These are phyloP conservation scores for Numida meleagris DNA, from an alignment of 2,113 vertebrate genomes.

Conservation along the genomic window DNA sequence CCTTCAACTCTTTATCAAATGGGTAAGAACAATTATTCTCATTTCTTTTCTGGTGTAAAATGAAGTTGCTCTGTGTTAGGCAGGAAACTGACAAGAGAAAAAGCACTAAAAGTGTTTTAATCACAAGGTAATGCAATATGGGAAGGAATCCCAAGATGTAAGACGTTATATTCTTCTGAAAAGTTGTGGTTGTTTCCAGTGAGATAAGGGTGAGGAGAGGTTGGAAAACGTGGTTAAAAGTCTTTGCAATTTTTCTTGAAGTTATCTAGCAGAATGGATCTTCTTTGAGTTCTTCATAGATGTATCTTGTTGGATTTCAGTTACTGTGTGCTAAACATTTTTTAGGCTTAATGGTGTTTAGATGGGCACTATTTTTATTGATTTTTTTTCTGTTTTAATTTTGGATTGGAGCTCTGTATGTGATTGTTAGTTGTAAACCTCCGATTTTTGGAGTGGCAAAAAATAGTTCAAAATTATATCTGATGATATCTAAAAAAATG, in stretches of 20 bases:
- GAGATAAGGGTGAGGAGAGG: background rate
- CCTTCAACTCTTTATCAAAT: background rate
- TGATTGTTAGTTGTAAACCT: background rate
- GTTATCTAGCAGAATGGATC: background rate
- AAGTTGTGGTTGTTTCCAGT: background rate
- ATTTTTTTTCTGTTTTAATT: background rate
- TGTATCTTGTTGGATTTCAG: background rate
- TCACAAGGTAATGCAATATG: background rate
- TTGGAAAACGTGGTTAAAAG: background rate
- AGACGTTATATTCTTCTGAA: background rate
- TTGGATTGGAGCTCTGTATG: background rate
- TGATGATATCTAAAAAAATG: background rate
- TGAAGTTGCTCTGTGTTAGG: background rate
- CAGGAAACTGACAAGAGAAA: background rate
- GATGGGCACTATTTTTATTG: rapidly evolving
- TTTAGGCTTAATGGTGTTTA: background rate
- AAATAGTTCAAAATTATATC: background rate
- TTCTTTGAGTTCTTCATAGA: background rate
- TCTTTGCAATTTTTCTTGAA: background rate
- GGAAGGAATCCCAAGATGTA: background rate
- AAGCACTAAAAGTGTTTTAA: background rate
- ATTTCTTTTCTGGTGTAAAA: background rate
- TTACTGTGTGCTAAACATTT: background rate
- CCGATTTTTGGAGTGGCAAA: background rate
- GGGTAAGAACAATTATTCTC: background rate